Percentiles rank a stretch among this genome's conserved stretches.
Evolutionary conservation across 2,888 invertebrate genomes (phyloP).

Genomic region (Acleris sparsana): DNA sequence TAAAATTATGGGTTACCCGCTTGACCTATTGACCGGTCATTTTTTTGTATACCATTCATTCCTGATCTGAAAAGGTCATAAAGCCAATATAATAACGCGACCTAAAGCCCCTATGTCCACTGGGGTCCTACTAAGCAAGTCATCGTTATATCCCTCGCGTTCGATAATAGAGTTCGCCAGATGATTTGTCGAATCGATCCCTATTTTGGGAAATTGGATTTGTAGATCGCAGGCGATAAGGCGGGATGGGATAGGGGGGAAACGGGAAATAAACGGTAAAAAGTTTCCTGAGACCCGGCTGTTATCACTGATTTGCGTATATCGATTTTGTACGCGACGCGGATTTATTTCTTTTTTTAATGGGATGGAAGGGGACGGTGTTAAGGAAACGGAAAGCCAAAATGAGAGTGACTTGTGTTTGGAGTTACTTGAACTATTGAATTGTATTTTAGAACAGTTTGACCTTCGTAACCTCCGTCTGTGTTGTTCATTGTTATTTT

Average conservation of each 20-base stretch:
- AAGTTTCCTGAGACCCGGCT: conserved; percentile 64
- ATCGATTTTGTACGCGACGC: conserved; percentile 68
- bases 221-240: conserved; percentile 81
- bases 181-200: conserved; percentile 84
- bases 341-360: conserved; percentile 59
- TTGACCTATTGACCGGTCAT: too few relatives aligned
- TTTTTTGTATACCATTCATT: too few relatives aligned
- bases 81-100: not conserved
- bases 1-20: too few relatives aligned
- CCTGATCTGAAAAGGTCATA: not conserved
- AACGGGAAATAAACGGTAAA: conserved; percentile 63
- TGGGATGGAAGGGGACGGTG: conserved; percentile 30
- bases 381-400: conserved; percentile 17
- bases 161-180: conserved; percentile 75
- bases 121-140: conserved; percentile 35
- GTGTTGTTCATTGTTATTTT: too few relatives aligned
- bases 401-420: not conserved
- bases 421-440: too few relatives aligned
- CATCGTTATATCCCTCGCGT: conserved; percentile 35
- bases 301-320: conserved; percentile 81
- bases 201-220: conserved; percentile 85
- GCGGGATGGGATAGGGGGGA: conserved; percentile 52
- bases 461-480: too few relatives aligned
- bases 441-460: too few relatives aligned
- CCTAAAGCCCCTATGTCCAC: conserved; percentile 18